Evolutionary conservation across 2,113 vertebrate species (phyloP).

Genomic region (Peucedramus taeniatus): DNA sequence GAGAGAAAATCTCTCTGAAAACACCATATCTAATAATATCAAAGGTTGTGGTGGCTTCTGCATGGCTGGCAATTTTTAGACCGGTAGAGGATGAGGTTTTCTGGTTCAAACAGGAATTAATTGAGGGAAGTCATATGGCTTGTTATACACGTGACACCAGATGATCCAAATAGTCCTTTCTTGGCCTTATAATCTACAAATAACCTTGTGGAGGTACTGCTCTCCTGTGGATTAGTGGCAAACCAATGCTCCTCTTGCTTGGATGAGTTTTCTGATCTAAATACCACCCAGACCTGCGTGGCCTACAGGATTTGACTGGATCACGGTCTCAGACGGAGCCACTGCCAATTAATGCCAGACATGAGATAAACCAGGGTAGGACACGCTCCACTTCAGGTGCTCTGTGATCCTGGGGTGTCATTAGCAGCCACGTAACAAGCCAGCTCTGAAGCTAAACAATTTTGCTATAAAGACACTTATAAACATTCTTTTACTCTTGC

Average conservation of each 20-base stretch:
- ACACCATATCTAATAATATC: not conserved
- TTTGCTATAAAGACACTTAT: not conserved
- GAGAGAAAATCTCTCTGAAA: not conserved
- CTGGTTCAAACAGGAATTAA: conserved; percentile 58
- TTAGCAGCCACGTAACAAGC: not conserved
- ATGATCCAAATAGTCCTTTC: conserved; percentile 66
- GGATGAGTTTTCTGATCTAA: conserved; percentile 59
- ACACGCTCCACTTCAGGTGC: not conserved
- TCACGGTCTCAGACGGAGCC: conserved; percentile 52
- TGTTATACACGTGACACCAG: conserved; percentile 53
- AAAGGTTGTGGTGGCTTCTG: not conserved
- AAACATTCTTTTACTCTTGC: not conserved
- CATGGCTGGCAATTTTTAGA: conserved; percentile 20
- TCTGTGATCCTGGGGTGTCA: not conserved
- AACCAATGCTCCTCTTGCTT: conserved; percentile 43
- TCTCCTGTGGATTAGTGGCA: conserved; percentile 47
- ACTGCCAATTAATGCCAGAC: conserved; percentile 41
- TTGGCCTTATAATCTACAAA: conserved; percentile 65
- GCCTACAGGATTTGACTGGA: conserved; percentile 58
- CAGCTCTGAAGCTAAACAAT: not conserved
- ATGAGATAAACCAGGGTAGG: not conserved
- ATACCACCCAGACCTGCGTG: conserved; percentile 36
- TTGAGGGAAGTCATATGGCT: conserved; percentile 43
- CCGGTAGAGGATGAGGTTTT: conserved; percentile 13
- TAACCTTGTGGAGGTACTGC: conserved; percentile 52